Conservation (phyloP, 1,140 invertebrate genomes). For the Holcopasites calliopsidis region DNA sequence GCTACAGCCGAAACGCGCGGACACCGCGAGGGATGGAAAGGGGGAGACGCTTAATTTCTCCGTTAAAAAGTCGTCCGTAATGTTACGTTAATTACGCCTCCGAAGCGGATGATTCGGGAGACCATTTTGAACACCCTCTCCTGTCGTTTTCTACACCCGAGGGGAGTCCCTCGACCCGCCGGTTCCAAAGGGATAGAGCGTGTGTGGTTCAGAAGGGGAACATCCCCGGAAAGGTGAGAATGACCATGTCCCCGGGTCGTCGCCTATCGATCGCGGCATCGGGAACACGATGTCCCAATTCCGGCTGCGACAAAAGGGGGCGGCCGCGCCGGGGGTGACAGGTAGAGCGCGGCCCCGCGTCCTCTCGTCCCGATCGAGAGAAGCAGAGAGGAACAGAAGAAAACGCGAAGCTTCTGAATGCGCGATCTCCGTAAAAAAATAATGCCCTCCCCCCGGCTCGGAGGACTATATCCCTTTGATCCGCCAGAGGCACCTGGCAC, state of each 20-base stretch:
- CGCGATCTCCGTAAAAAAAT: too few relatives aligned
- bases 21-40: too few relatives aligned
- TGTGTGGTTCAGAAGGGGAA: not conserved
- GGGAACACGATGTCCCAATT: constrained; percentile 57
- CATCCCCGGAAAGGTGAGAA: constrained; percentile 52
- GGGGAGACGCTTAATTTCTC: constrained; percentile 63
- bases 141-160: too few relatives aligned
- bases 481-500: constrained; percentile 64
- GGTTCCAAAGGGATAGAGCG: not conserved
- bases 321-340: not conserved
- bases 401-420: too few relatives aligned
- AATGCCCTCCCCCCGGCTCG: constrained; percentile 54
- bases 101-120: not conserved
- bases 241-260: constrained; percentile 14
- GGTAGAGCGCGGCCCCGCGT: not conserved
- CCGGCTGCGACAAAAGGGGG: constrained; percentile 23
- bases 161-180: not conserved
- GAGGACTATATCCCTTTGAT: constrained; percentile 53
- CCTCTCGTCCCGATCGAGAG: too few relatives aligned
- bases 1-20: too few relatives aligned
- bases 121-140: too few relatives aligned
- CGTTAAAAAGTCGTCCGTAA: constrained; percentile 67
- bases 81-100: constrained; percentile 48
- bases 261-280: constrained; percentile 50
- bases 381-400: constrained; percentile 15